A percentile compares a stretch with the other conserved stretches of the same genome.
Evolutionary conservation across 2,888 invertebrate genomes (phyloP).

Genomic region (Resseliella maxima): DNA sequence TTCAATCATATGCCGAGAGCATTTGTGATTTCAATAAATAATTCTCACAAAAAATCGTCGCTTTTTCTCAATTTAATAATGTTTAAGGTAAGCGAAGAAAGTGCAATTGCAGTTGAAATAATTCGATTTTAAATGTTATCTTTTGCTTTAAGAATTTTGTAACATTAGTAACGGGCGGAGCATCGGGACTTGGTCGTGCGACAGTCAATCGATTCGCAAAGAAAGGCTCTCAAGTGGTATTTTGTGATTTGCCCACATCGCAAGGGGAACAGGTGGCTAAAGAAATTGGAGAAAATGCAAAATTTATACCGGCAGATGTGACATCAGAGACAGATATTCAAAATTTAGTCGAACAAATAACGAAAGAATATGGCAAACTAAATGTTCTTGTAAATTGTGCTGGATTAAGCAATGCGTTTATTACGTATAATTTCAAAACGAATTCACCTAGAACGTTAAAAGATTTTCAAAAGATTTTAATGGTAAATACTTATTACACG

Average conservation of each 20-base stretch:
- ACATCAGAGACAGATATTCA: conserved; percentile 84
- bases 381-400: conserved; percentile 95
- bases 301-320: conserved; percentile 88
- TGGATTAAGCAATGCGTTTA: conserved; percentile 87
- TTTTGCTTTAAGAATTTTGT: conserved; percentile 78
- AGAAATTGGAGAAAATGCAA: conserved; percentile 76
- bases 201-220: conserved; percentile 86
- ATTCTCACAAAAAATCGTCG: too few species aligned
- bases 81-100: background rate
- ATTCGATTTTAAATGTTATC: background rate
- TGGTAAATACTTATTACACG: too few species aligned
- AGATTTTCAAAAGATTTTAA: conserved; percentile 80
- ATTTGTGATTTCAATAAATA: too few species aligned
- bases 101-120: background rate
- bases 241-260: conserved; percentile 89
- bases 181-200: conserved; percentile 93
- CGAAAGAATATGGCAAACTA: conserved; percentile 84
- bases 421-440: conserved; percentile 90
- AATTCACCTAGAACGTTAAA: conserved; percentile 77
- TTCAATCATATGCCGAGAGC: too few species aligned
- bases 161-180: conserved; percentile 94
- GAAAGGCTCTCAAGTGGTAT: conserved; percentile 86
- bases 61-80: background rate
- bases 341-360: conserved; percentile 76
- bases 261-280: conserved; percentile 83